phyloP scores from a whole-genome alignment of 1,140 invertebrate species.

The Hypsibius dujardini region DNA sequence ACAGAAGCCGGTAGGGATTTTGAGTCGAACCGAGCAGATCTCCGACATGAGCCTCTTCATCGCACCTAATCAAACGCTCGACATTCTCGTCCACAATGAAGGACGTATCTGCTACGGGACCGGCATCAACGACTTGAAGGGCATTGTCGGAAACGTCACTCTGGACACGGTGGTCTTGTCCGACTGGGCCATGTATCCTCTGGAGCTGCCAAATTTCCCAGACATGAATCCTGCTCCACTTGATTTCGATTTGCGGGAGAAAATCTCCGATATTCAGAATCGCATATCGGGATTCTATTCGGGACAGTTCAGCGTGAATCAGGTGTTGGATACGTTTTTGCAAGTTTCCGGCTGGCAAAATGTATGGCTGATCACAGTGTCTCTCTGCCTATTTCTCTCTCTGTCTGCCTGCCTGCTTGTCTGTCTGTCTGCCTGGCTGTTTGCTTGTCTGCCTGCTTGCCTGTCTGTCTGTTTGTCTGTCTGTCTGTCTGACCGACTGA shows the following conservation, averaged over 20 bases:
- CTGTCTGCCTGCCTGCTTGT: no score
- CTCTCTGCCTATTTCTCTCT: no score
- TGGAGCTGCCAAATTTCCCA: conserved; percentile 3
- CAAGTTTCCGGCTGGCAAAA: conserved; percentile 48
- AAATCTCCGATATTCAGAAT: not conserved
- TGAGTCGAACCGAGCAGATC: conserved; percentile 42
- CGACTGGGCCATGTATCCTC: not conserved
- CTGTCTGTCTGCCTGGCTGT: no score
- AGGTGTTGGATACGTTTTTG: conserved; percentile 43
- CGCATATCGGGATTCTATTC: conserved; percentile 11
- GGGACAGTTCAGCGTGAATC: not conserved
- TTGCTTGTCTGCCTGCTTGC: no score
- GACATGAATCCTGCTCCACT: not conserved
- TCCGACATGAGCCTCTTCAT: conserved; percentile 38
- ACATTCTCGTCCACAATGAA: conserved; percentile 61
- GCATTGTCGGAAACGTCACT: conserved; percentile 27
- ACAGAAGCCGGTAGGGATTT: conserved; percentile 33
- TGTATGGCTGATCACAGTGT: conserved; percentile 27
- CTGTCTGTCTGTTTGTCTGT: no score
- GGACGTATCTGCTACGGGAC: conserved; percentile 58
- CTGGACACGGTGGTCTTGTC: conserved; percentile 17
- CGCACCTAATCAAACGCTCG: conserved; percentile 39
- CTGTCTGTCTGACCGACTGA: no score
- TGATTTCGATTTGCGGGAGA: not conserved
- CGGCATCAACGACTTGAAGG: conserved; percentile 36